A percentile compares a stretch with the other conserved stretches of the same genome.
These are phyloP conservation scores for Charanyca ferruginea DNA, from an alignment of 2,888 invertebrate species.

Conservation along the genomic window DNA sequence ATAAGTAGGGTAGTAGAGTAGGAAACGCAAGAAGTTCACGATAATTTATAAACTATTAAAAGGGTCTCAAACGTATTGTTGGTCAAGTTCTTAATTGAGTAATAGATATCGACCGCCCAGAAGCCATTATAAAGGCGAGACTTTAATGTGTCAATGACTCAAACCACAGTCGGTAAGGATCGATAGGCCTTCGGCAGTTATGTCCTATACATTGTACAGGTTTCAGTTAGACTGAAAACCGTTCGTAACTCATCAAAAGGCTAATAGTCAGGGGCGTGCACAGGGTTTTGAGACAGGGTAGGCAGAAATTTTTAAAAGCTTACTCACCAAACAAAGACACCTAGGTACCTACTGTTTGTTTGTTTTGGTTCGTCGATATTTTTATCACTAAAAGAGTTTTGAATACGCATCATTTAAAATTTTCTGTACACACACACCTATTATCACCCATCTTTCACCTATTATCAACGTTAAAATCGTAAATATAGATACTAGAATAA, in stretches of 20 bases:
- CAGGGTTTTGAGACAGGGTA: no score
- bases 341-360: no score
- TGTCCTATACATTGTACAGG: conserved; percentile 33
- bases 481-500: no score
- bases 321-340: no score
- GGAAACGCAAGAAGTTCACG: neutral
- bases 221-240: conserved; percentile 24
- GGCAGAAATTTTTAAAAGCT: no score
- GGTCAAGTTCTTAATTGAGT: conserved; percentile 15
- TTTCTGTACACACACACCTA: no score
- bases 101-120: conserved; percentile 22
- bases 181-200: conserved; percentile 43
- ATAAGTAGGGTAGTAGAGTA: neutral
- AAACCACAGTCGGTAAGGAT: conserved; percentile 31
- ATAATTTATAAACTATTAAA: neutral
- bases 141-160: conserved; percentile 41
- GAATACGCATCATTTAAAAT: no score
- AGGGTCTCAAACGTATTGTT: neutral
- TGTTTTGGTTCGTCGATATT: no score
- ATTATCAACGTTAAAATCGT: no score
- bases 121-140: conserved; percentile 40
- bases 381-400: no score
- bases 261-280: no score
- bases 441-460: no score
- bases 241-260: neutral